Evolutionary conservation across 2,113 vertebrate genomes (phyloP).

Genomic region (Calypte anna): DNA sequence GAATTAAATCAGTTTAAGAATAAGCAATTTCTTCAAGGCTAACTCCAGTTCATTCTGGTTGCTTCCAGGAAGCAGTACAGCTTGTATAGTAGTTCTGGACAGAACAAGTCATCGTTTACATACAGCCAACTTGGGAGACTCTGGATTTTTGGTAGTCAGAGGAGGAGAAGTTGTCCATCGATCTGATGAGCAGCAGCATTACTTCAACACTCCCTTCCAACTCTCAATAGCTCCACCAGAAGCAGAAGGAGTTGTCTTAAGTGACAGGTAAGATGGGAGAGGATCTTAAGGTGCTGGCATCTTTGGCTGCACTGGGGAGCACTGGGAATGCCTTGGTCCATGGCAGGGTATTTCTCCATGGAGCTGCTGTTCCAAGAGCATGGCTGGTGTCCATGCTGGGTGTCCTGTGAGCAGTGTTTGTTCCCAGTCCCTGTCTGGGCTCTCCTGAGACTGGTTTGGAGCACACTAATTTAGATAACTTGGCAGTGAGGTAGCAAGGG

Average conservation of each 20-base stretch:
- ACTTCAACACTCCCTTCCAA: slow-evolving; percentile 97
- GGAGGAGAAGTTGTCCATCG: slow-evolving; percentile 96
- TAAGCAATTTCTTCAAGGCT: neutral
- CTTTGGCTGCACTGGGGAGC: no score
- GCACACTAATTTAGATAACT: slow-evolving; percentile 3
- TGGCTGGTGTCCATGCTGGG: neutral
- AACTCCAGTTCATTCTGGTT: neutral
- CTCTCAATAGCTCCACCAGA: slow-evolving; percentile 95
- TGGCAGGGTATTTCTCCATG: accelerated
- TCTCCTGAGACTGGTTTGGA: neutral
- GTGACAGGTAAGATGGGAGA: slow-evolving; percentile 79
- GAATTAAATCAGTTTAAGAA: neutral
- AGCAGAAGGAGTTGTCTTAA: slow-evolving; percentile 90
- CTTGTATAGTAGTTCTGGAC: slow-evolving; percentile 92
- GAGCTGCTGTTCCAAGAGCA: neutral
- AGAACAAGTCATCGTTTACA: slow-evolving; percentile 91
- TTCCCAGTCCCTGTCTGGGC: neutral
- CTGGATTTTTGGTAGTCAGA: slow-evolving; percentile 94
- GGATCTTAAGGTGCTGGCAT: no score
- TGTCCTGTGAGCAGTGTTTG: neutral
- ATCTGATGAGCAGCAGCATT: slow-evolving; percentile 95
- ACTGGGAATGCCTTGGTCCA: neutral
- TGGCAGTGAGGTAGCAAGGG: slow-evolving; percentile 30
- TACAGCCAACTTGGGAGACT: slow-evolving; percentile 96
- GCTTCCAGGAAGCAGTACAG: slow-evolving; percentile 92